Evolutionary conservation across 1,140 invertebrate genomes (phyloP), one percentile per base, ranked within the genome.

Genomic region (Pararge aegeria): DNA sequence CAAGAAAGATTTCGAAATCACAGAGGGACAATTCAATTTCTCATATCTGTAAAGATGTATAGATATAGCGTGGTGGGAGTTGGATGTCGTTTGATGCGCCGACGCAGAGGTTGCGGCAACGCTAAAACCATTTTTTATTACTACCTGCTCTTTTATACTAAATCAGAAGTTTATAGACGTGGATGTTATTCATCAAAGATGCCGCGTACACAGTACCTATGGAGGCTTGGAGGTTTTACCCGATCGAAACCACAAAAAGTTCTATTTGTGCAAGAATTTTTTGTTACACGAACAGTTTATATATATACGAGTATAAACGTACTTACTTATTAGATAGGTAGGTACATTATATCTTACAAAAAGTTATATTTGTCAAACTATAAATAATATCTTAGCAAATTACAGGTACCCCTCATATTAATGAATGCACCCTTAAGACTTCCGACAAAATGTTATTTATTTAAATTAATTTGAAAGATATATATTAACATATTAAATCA

Each of bases 1-100:
- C n/a, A n/a, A n/a, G n/a, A n/a, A n/a, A n/a, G n/a, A 4, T 13
- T 24, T 24, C 24, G 7, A 24, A 24, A 24, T 7, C 7, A 24
- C 24, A 24, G 24, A 24, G n/a, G n/a, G n/a, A n/a, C n/a, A n/a
- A n/a, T n/a, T n/a, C n/a, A n/a, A n/a, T n/a, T n/a, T n/a, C n/a
- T n/a, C n/a, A n/a, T n/a, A n/a, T n/a, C n/a, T n/a, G 10, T 37
- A 74, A 69, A 81, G 78, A 80, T 82, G 78, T 87, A n/a, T 77
- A 73, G 68, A 82, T 79, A 75, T 70, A 71, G 57, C 77, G 74
- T 80, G 82, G 83, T 88, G 85, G 83, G 85, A 85, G 79, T 69
- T 61, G 50, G 48, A 62, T 40, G 68, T 56, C 70, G 77, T 88
- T 88, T 88, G 83, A 87, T 70, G 69, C 65, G 75, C 81, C 85